phyloP scores from a whole-genome alignment of 1,140 invertebrate genomes.

The Bicyclus anynana region DNA sequence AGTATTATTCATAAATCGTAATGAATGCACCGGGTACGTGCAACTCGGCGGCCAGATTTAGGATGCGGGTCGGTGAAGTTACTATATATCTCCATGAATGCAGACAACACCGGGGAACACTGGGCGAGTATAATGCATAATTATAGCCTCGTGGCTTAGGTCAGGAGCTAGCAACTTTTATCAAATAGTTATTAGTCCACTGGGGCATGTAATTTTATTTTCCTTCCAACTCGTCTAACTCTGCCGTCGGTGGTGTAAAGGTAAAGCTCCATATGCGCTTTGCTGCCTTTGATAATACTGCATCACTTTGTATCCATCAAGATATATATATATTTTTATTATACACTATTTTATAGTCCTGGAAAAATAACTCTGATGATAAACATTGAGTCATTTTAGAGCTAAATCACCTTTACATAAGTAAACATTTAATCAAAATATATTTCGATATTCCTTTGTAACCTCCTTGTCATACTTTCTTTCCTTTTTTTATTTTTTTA shows the following conservation, averaged over 20 bases:
- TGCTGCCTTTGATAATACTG: too few relatives aligned
- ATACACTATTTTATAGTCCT: too few relatives aligned
- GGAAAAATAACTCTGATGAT: too few relatives aligned
- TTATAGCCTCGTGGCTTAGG: constrained; percentile 19
- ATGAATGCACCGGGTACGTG: constrained; percentile 11
- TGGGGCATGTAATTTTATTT: constrained; percentile 20
- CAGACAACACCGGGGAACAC: constrained; percentile 21
- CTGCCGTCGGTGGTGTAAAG: neutral
- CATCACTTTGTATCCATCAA: too few relatives aligned
- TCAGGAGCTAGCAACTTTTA: constrained; percentile 22
- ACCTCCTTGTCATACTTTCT: too few relatives aligned
- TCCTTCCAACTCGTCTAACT: constrained; percentile 20
- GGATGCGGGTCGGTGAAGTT: constrained; percentile 10
- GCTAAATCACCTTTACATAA: too few relatives aligned
- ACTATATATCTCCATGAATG: constrained; percentile 28
- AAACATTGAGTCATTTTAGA: too few relatives aligned
- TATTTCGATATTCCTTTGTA: too few relatives aligned
- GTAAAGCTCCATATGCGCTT: too few relatives aligned
- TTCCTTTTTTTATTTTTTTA: too few relatives aligned
- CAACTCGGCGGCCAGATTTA: constrained; percentile 16
- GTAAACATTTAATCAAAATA: too few relatives aligned
- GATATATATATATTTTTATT: too few relatives aligned
- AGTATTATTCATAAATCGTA: constrained; percentile 5
- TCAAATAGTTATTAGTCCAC: constrained; percentile 23
- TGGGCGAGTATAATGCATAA: constrained; percentile 24